Conservation (phyloP, 1,140 invertebrate genomes). For the Saccostrea cuccullata region DNA sequence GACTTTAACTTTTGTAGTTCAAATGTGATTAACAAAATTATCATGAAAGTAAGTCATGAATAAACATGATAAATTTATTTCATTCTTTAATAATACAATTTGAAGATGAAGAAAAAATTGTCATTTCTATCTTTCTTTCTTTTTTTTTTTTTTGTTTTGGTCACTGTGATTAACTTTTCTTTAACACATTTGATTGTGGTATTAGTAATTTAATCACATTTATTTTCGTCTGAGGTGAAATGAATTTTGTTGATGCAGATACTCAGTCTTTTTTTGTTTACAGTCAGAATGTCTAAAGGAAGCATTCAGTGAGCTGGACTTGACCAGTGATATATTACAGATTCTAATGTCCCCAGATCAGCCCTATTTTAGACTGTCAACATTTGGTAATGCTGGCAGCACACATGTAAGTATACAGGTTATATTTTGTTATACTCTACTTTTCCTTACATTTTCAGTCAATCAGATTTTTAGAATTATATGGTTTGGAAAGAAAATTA, state of each 20-base stretch:
- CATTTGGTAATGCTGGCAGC: slow-evolving; percentile 86
- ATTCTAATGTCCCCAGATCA: slow-evolving; percentile 88
- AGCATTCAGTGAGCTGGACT: slow-evolving; percentile 89
- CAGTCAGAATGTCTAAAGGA: slow-evolving; percentile 88
- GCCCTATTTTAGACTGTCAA: slow-evolving; percentile 90
- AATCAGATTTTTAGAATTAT: too few relatives aligned
- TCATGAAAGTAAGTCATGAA: slow-evolving; percentile 82
- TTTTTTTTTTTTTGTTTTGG: slow-evolving; percentile 53
- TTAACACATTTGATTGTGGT: too few relatives aligned
- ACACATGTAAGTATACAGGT: slow-evolving; percentile 78
- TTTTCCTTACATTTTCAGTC: neutral
- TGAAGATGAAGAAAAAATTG: neutral
- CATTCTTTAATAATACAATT: neutral
- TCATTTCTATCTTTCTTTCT: neutral
- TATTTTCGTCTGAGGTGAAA: too few relatives aligned
- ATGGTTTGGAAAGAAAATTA: too few relatives aligned
- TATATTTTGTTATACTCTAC: neutral
- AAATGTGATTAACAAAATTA: slow-evolving; percentile 89
- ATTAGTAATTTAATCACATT: too few relatives aligned
- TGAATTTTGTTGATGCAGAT: too few relatives aligned
- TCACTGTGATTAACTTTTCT: too few relatives aligned
- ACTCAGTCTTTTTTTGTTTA: slow-evolving; percentile 47
- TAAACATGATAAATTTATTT: neutral
- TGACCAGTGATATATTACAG: slow-evolving; percentile 88
- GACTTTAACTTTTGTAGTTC: slow-evolving; percentile 88